Evolutionary conservation across 1,140 invertebrate genomes (phyloP), one percentile per base, ranked within the genome.

Genomic region (Melipona quadrifasciata): DNA sequence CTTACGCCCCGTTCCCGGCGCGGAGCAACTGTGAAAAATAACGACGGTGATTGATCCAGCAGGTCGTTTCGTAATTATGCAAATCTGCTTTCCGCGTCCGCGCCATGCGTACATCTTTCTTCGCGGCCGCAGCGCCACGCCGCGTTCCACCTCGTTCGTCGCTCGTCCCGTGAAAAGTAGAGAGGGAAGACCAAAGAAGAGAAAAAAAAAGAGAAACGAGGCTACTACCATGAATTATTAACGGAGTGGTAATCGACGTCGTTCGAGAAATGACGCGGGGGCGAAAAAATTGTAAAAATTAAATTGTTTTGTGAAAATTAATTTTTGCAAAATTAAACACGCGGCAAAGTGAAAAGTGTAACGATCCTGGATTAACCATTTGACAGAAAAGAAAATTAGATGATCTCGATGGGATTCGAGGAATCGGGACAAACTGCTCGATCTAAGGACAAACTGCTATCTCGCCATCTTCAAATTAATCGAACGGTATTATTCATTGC

Each of bases 1-100:
- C 81, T 31, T 47, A 65, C 76, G 84, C 85, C n/a, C 79, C 75
- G 83, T 86, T 83, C 88, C 86, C 75, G 80, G 31, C 65, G 65
- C 53, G 67, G 65, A 27, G 70, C 78, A 68, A 55, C 71, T 65
- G 75, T 85, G 82, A 89, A 90, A 90, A 91, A 90, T 90, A 90
- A 81, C 82, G 88, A 90, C 87, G 81, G 89, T 88, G 89, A 91
- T 91, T 91, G 91, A 91, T 90, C 87, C 89, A 86, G 77, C 86
- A 34, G 75, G 57, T 58, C 85, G 82, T 85, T 91, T 90, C 71
- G 88, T 91, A 91, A 91, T 91, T 91, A 91, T 91, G 90, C 80
- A 91, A 91, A 91, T 91, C 88, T 78, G 83, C 80, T 83, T 87
- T 80, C 17, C 73, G 70, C 78, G n/a, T 67, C 70, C 34, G 70